Evolutionary conservation across 2,113 vertebrate genomes (phyloP).

Genomic region (Calidris pugnax): DNA sequence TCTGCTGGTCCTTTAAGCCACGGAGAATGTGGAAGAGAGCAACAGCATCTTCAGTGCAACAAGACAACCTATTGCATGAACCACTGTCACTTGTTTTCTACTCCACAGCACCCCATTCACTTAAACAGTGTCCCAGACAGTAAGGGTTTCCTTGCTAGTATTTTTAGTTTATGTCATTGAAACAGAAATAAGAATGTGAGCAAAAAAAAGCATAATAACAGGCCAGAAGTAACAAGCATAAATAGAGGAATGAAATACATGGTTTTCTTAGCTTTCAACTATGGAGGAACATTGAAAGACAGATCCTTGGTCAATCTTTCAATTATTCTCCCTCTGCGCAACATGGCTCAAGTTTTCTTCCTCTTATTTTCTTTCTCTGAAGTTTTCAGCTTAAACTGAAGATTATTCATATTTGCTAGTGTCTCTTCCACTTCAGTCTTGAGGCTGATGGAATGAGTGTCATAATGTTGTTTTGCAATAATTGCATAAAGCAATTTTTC

Average conservation of each 20-base stretch:
- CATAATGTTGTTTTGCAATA: slow-evolving; percentile 63
- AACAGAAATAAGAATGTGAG: neutral
- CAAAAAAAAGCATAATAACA: neutral
- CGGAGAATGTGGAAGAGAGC: fast-evolving
- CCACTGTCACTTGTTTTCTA: neutral
- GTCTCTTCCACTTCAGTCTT: slow-evolving; percentile 79
- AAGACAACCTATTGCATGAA: fast-evolving
- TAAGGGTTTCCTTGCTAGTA: neutral
- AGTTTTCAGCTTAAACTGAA: slow-evolving; percentile 77
- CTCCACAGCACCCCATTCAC: neutral
- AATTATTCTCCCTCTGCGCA: neutral
- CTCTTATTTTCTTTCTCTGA: slow-evolving; percentile 81
- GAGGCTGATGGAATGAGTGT: slow-evolving; percentile 72
- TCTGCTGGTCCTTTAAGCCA: neutral
- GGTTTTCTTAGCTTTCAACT: neutral
- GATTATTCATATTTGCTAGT: slow-evolving; percentile 75
- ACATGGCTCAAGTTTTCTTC: neutral
- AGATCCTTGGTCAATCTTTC: neutral
- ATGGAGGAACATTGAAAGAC: fast-evolving
- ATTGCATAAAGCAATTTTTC: slow-evolving; percentile 61
- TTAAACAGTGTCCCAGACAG: neutral
- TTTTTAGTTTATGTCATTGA: neutral
- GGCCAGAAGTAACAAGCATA: neutral
- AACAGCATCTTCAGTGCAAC: neutral
- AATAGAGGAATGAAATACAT: neutral